phyloP scores from a whole-genome alignment of 2,113 vertebrate genomes.

The Actenoides hombroni region DNA sequence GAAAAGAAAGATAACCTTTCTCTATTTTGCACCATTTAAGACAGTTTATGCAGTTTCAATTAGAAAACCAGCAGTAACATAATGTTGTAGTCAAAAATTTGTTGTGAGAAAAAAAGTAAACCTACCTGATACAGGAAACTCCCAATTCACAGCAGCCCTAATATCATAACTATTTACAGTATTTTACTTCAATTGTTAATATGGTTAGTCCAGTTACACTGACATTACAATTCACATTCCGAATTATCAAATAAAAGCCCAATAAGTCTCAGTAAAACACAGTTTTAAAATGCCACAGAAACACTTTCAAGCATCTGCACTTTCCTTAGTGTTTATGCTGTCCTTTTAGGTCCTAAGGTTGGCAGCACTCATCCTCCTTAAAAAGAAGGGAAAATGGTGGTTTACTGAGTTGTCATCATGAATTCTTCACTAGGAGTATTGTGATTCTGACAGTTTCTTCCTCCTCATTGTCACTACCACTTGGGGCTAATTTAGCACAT shows the following conservation, averaged over 20 bases:
- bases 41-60: not conserved
- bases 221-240: not conserved
- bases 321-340: not conserved
- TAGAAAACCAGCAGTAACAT: not conserved
- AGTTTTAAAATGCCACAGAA: not conserved
- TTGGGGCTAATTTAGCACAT: not conserved
- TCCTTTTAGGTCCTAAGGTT: not conserved
- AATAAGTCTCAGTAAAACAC: not conserved
- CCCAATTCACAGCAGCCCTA: not conserved
- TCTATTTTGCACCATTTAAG: not conserved
- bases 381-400: not conserved
- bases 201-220: not conserved
- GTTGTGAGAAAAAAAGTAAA: not conserved
- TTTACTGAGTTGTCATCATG: not conserved
- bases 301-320: not conserved
- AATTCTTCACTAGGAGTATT: not conserved
- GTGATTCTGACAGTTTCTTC: not conserved
- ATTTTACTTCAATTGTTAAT: not conserved
- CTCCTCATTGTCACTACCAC: not conserved
- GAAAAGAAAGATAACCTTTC: not conserved
- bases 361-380: not conserved
- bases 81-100: not conserved
- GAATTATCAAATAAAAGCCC: not conserved
- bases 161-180: not conserved
- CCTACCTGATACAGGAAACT: not conserved